A percentile compares a stretch with the other conserved stretches of the same genome.
Conservation (phyloP, 2,113 vertebrate species). For the Ovis canadensis region DNA sequence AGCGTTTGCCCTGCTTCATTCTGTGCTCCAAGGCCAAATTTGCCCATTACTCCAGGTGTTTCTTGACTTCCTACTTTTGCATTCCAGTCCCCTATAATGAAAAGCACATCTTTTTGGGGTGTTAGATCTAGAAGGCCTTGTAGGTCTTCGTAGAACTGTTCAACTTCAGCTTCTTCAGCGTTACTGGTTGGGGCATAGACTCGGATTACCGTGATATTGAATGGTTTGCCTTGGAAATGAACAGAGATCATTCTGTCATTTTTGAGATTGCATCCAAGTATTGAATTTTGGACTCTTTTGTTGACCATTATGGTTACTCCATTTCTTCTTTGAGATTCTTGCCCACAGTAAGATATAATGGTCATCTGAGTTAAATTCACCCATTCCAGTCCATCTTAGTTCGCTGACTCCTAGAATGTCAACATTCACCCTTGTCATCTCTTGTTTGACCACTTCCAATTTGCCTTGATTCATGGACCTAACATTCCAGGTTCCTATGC, state of each 20-base stretch:
- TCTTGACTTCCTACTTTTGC: too few species aligned
- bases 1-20: too few species aligned
- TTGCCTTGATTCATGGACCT: background rate
- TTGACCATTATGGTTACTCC: background rate
- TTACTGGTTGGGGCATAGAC: background rate
- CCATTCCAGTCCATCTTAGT: background rate
- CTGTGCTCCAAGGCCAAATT: too few species aligned
- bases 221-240: background rate
- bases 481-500: background rate
- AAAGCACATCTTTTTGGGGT: background rate
- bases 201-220: rapidly evolving
- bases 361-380: background rate
- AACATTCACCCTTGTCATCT: background rate
- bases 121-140: background rate
- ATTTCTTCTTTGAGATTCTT: background rate
- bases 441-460: background rate
- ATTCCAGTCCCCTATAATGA: background rate
- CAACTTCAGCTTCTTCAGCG: background rate
- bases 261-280: background rate
- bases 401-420: background rate
- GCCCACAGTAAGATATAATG: background rate
- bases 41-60: too few species aligned
- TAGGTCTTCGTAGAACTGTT: background rate
- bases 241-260: background rate
- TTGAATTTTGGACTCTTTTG: background rate